Evolutionary conservation across 2,113 vertebrate genomes (phyloP).

Genomic region (Cyanoramphus novaezelandiae): DNA sequence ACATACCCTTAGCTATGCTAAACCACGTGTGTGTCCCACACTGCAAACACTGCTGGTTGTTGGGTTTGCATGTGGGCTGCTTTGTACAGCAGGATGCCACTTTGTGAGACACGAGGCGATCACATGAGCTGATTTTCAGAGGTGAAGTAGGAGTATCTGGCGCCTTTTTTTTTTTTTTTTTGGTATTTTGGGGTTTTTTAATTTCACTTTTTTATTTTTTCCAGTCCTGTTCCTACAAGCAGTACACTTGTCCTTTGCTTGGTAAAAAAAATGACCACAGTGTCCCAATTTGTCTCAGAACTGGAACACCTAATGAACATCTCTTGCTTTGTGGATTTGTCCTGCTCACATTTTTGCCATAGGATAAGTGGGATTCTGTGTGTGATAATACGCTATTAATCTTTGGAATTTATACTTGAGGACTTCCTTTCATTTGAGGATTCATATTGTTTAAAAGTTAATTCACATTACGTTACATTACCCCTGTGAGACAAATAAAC

Average conservation of each 20-base stretch:
- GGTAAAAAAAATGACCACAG: background rate
- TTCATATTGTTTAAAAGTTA: background rate
- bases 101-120: background rate
- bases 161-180: background rate
- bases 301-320: background rate
- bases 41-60: background rate
- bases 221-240: background rate
- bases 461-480: background rate
- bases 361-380: background rate
- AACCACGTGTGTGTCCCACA: background rate
- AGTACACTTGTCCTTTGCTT: background rate
- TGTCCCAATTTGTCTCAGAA: constrained; percentile 41
- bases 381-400: background rate
- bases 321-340: constrained; percentile 30
- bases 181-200: background rate
- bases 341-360: background rate
- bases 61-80: background rate
- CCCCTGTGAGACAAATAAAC: background rate
- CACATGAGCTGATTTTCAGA: background rate
- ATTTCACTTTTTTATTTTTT: background rate
- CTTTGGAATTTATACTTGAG: constrained; percentile 2
- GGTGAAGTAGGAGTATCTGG: background rate
- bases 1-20: background rate
- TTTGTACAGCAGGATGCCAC: background rate
- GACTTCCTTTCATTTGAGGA: constrained; percentile 20